A percentile compares a stretch with the other conserved stretches of the same genome.
Evolutionary conservation across 2,113 vertebrate species (phyloP).

Genomic region (Pteruthius melanotis): DNA sequence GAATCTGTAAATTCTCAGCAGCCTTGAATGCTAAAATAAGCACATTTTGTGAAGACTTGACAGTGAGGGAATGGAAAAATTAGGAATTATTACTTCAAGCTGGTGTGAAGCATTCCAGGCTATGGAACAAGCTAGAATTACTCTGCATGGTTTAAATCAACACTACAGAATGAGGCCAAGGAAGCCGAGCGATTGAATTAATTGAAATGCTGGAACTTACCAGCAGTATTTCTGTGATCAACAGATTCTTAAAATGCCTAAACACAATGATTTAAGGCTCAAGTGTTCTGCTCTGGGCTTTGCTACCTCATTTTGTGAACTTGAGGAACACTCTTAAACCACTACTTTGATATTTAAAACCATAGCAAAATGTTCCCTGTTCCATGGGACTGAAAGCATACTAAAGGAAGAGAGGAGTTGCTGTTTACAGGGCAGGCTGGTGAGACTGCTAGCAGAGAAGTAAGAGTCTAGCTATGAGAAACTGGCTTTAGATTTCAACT

Average conservation of each 20-base stretch:
- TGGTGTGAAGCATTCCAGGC: constrained; percentile 22
- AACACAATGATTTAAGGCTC: not conserved
- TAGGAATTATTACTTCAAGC: constrained; percentile 33
- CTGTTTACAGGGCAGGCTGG: not conserved
- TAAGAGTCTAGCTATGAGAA: not conserved
- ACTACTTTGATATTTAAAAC: not conserved
- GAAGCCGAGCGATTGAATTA: not conserved
- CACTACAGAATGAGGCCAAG: not conserved
- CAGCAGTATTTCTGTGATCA: not conserved
- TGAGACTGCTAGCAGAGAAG: not conserved
- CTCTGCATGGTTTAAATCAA: not conserved
- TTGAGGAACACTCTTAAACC: not conserved
- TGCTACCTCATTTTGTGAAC: not conserved
- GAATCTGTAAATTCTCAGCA: constrained; percentile 14
- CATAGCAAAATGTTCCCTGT: not conserved
- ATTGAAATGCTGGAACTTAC: not conserved
- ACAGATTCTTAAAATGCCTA: not conserved
- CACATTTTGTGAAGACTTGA: constrained; percentile 7
- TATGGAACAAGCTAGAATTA: not conserved
- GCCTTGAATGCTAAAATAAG: constrained; percentile 13
- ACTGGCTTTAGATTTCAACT: not conserved
- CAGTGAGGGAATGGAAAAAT: constrained; percentile 29
- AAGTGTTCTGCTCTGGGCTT: not conserved
- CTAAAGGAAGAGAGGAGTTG: not conserved
- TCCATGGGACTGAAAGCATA: not conserved